Evolutionary conservation across 2,797 vertebrate genomes (phyloP), one percentile per base, ranked within the genome.

Genomic region (Apodemus agrarius): DNA sequence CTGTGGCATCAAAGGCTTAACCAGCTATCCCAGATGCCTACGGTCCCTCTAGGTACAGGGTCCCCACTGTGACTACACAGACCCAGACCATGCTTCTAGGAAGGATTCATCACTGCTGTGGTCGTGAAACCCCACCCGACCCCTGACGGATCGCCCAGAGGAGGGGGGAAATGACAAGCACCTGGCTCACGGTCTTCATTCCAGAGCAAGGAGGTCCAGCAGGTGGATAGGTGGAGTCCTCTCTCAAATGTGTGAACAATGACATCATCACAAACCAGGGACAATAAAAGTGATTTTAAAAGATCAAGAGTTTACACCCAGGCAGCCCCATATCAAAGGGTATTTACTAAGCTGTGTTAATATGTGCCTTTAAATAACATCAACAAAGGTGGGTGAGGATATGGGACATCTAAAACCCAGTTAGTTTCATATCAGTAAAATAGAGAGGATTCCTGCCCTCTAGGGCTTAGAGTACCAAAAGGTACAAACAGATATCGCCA

Each of bases 131-230:
- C 40, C n/a, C 29, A 22, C 57, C 31, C 54, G 43, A 86, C 43
- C 79, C 52, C n/a, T 10, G 8, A 57, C 0, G 57, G 17, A 21
- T 4, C 0, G 0, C 74, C 34, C 13, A 4, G 3, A 34, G 19
- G 59, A 54, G 17, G 37, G 34, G 22, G 46, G 40, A 21, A 7
- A 1, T 11, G 76, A 46, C 82, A 72, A 65, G 16, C 43, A 22
- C 63, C 76, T 74, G 57, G 61, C 6, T 37, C 54, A 31, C 31
- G 4, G 12, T n/a, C 46, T 34, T 82, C 8, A 0, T 59, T 49
- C 59, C 4, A 11, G 34, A 11, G 17, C 59, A 49, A 11, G 2
- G 19, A 72, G 19, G 24, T 3, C 43, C n/a, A 75, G 54, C 40
- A 24, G 14, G 0, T 10, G 3, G 72, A 49, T 1, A 2, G 31